Conservation (phyloP, 2,888 invertebrate species). For the Hetaerina titia region DNA sequence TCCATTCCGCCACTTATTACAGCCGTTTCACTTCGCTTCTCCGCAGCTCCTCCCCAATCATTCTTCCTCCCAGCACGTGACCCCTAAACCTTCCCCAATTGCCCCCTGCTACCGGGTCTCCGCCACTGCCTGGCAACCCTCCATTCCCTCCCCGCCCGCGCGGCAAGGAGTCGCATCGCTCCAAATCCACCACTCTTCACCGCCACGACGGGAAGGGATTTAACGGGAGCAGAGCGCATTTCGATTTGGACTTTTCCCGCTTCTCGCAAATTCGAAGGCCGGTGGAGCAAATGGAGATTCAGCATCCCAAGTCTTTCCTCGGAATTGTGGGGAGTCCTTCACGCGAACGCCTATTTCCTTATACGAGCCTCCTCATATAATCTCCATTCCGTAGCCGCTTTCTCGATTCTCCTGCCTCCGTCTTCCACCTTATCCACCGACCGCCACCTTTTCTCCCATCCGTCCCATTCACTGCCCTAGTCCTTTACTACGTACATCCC, state of each 20-base stretch:
- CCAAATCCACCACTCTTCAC: not conserved
- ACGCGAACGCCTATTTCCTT: not conserved
- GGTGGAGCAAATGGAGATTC: not conserved
- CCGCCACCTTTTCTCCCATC: not conserved
- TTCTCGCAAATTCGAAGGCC: not conserved
- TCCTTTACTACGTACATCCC: not conserved
- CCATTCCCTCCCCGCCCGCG: not conserved
- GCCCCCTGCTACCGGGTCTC: not conserved
- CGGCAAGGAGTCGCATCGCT: not conserved
- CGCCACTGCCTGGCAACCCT: not conserved
- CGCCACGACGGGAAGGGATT: not conserved
- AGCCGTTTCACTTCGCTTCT: not conserved
- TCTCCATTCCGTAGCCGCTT: not conserved
- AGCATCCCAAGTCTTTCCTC: not conserved
- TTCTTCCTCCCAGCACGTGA: slow-evolving; percentile 29
- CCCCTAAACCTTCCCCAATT: slow-evolving; percentile 17
- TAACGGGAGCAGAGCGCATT: not conserved
- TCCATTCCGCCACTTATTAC: slow-evolving; percentile 20
- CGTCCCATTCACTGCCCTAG: too few species aligned
- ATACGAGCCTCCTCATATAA: not conserved
- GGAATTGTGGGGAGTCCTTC: not conserved
- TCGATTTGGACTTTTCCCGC: not conserved
- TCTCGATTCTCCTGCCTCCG: not conserved
- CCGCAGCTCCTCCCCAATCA: slow-evolving; percentile 30
- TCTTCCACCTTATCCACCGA: not conserved